Evolutionary conservation across 2,113 vertebrate genomes (phyloP), one percentile per base, ranked within the genome.

Genomic region (Chloroceryle aenea): DNA sequence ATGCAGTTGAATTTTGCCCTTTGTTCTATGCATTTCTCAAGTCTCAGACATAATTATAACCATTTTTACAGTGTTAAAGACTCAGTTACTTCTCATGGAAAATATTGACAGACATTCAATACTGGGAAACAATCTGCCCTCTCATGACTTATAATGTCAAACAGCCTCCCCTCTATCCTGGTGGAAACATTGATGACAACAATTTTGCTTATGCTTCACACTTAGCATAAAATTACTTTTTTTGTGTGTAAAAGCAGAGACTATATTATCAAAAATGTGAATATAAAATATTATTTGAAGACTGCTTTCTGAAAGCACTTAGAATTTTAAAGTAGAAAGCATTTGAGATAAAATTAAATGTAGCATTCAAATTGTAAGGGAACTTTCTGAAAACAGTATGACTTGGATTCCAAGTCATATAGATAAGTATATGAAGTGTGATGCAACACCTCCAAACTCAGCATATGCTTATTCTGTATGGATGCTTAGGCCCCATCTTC

Each of bases 151-250:
- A 85, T 40, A 95, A 72, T 58, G 48, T 67, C 56, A 86, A 88
- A 87, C 19, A 79, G 3, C 15, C 45, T 89, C 66, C 50, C 59
- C 36, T 85, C 36, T 30, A 9, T 7, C 3, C 30, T 73, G 21
- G 4, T 79, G 30, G n/a, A 94, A 94, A 85, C 12, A 79, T 2
- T 91, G 82, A 94, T 90, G 78, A 77, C 85, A 88, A 55, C 17
- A 59, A 34, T 90, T 85, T 82, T 93, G 71, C 82, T 66, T 93
- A 76, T 77, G 45, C 47, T 91, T 90, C 82, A 90, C 17, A 47
- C 34, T 85, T 83, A 34, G 34, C 55, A 67, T 47, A 83, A 74
- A 74, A 92, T 27, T 53, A 23, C 25, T 47, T 47, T 48, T 91
- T 91, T 79, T 94, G 79, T 78, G 62, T 90, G 63, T 87, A 74